Evolutionary conservation across 1,140 invertebrate species (phyloP).

Genomic region (Dendrolimus kikuchii): DNA sequence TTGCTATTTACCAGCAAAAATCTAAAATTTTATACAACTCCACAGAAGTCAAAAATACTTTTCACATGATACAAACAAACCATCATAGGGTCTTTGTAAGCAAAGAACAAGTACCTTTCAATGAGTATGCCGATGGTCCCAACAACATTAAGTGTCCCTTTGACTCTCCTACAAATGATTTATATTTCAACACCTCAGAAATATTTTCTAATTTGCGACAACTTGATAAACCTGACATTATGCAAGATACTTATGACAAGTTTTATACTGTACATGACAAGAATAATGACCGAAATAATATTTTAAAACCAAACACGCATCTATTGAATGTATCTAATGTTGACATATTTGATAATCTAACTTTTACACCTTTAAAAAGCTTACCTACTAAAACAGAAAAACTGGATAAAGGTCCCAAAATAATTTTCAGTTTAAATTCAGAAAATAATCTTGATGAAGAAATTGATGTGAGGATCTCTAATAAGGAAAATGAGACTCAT

Average conservation of each 20-base stretch:
- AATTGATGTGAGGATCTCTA: slow-evolving; percentile 35
- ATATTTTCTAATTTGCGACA: slow-evolving; percentile 46
- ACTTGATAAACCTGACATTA: slow-evolving; percentile 14
- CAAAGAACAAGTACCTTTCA: slow-evolving; percentile 35
- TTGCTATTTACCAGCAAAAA: slow-evolving; percentile 46
- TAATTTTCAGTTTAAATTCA: slow-evolving; percentile 51
- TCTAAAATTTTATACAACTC: slow-evolving; percentile 41
- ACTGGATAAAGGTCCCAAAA: slow-evolving; percentile 47
- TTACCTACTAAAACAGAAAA: slow-evolving; percentile 35
- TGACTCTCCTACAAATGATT: slow-evolving; percentile 39
- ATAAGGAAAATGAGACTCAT: slow-evolving; percentile 56
- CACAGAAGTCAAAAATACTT: slow-evolving; percentile 36
- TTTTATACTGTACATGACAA: slow-evolving; percentile 21
- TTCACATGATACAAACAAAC: slow-evolving; percentile 35
- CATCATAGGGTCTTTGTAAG: slow-evolving; percentile 35
- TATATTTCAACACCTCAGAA: slow-evolving; percentile 53
- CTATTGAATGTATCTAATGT: slow-evolving; percentile 22
- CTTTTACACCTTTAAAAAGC: slow-evolving; percentile 53
- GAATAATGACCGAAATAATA: slow-evolving; percentile 27
- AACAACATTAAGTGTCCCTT: slow-evolving; percentile 47
- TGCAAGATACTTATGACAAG: slow-evolving; percentile 51
- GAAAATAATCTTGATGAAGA: slow-evolving; percentile 54
- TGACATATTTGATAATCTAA: slow-evolving; percentile 58
- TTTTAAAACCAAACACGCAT: slow-evolving; percentile 53
- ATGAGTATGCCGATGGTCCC: slow-evolving; percentile 29